phyloP scores from a whole-genome alignment of 2,113 vertebrate species.

The Rhizomys pruinosus region DNA sequence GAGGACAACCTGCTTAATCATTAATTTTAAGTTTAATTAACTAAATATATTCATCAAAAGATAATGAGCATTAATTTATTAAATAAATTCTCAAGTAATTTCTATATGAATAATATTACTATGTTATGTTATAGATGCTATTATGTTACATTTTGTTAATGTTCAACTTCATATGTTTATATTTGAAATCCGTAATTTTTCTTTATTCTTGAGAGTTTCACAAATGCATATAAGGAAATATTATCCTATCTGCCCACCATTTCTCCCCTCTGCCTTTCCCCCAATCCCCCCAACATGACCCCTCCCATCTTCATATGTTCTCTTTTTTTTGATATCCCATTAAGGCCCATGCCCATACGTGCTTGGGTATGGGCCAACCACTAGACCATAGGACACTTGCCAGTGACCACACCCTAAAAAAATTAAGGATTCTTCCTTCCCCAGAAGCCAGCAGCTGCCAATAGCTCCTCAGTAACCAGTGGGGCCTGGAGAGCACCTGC shows the following conservation, averaged over 20 bases:
- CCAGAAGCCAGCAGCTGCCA: background rate
- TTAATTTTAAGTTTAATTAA: constrained; percentile 33
- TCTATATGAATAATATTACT: background rate
- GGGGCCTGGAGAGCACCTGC: background rate
- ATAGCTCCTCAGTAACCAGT: background rate
- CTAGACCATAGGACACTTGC: background rate
- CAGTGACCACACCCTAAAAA: background rate
- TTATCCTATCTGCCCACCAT: no score
- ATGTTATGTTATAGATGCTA: background rate
- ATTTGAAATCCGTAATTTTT: background rate
- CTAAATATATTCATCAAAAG: constrained; percentile 21
- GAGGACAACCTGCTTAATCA: no score
- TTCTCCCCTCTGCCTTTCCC: background rate
- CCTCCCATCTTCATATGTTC: background rate
- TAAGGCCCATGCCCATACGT: background rate
- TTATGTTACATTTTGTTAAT: background rate
- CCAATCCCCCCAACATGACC: background rate
- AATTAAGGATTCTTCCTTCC: background rate
- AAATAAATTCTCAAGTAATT: constrained; percentile 7
- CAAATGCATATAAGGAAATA: background rate
- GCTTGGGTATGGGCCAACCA: background rate
- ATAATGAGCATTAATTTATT: constrained; percentile 7
- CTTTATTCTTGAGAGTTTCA: background rate
- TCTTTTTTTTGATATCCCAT: background rate
- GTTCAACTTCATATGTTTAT: background rate